phyloP scores from a whole-genome alignment of 2,888 invertebrate species.

The Argyra leucocephala region DNA sequence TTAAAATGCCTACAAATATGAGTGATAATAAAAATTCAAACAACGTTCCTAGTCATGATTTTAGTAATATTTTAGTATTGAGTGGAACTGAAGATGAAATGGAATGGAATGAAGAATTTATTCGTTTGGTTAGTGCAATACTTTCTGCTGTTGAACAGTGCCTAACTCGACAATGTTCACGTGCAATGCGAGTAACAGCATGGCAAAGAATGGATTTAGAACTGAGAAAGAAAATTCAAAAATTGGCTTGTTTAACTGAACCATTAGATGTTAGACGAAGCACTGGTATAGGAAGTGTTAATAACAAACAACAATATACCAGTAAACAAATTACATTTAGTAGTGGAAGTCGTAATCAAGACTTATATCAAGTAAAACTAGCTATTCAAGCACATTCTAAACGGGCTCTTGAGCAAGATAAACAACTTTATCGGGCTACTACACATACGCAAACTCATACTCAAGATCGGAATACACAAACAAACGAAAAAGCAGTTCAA shows the following conservation, averaged over 20 bases:
- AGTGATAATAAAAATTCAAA: constrained; percentile 34
- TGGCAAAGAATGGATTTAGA: constrained; percentile 57
- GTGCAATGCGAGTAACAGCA: constrained; percentile 53
- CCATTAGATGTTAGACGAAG: constrained; percentile 36
- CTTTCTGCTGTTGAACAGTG: constrained; percentile 60
- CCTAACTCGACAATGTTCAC: constrained; percentile 58
- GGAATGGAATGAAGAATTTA: constrained; percentile 48
- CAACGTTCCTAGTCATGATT: constrained; percentile 29
- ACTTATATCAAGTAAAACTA: constrained; percentile 42
- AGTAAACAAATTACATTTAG: constrained; percentile 37
- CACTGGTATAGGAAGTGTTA: constrained; percentile 25
- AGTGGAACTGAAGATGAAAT: constrained; percentile 39
- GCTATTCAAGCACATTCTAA: constrained; percentile 44
- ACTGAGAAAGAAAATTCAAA: constrained; percentile 54
- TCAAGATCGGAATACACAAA: constrained; percentile 30
- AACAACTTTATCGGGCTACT: constrained; percentile 38
- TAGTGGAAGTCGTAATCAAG: constrained; percentile 41
- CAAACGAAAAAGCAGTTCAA: constrained; percentile 37
- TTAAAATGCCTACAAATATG: constrained; percentile 39
- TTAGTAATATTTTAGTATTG: constrained; percentile 33
- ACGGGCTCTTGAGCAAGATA: constrained; percentile 37
- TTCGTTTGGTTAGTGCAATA: constrained; percentile 53
- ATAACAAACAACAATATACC: constrained; percentile 18
- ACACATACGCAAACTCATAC: constrained; percentile 33
- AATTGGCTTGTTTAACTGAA: constrained; percentile 49